phyloP scores from a whole-genome alignment of 2,797 vertebrate species.

The Hydrolagus colliei region DNA sequence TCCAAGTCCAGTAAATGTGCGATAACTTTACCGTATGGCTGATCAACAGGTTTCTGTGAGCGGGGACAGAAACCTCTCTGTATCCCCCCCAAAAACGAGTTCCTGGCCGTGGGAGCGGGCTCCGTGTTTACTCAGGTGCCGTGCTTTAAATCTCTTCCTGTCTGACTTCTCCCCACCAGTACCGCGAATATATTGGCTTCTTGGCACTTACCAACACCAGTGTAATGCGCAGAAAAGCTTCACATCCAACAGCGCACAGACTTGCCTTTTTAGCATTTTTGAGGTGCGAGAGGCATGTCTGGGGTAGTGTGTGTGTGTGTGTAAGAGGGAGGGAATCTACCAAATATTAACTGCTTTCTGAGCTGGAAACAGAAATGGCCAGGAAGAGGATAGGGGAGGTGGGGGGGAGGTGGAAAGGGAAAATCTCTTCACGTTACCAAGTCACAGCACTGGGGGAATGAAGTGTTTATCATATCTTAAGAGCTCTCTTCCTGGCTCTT shows the following conservation, averaged over 20 bases:
- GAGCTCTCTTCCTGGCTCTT: no score
- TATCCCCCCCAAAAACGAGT: not conserved
- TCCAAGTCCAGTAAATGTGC: not conserved
- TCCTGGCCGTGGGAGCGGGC: not conserved
- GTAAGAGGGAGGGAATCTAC: no score
- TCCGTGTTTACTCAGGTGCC: slow-evolving; percentile 22
- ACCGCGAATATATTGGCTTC: not conserved
- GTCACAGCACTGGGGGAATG: no score
- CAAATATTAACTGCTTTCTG: no score
- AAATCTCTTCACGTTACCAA: no score
- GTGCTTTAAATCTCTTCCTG: slow-evolving; percentile 8
- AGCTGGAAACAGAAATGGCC: no score
- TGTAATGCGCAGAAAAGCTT: not conserved
- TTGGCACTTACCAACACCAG: not conserved
- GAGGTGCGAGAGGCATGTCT: not conserved
- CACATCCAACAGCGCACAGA: not conserved
- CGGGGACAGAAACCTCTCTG: slow-evolving; percentile 3
- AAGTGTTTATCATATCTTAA: no score
- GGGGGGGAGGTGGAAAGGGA: no score
- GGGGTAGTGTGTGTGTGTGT: not conserved
- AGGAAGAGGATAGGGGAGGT: no score
- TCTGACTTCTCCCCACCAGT: not conserved
- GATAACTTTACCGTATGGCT: not conserved
- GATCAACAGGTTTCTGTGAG: slow-evolving; percentile 13
- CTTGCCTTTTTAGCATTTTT: slow-evolving; percentile 3